phyloP scores from a whole-genome alignment of 2,888 invertebrate species.

The Marronus borbonicus region DNA sequence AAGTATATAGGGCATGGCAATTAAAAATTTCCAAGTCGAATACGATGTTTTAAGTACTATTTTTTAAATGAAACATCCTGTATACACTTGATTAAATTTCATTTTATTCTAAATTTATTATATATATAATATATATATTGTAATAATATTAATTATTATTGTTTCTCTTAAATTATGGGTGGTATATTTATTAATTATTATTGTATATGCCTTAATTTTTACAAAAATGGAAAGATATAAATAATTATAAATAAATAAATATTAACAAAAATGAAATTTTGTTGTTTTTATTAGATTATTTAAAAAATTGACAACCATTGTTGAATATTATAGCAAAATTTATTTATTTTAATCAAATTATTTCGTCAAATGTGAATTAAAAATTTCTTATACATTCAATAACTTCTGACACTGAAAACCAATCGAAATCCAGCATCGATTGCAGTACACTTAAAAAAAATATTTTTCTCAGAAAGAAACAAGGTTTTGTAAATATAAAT shows the following conservation, averaged over 20 bases:
- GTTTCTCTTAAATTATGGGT: constrained; percentile 7
- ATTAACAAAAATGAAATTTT: not conserved
- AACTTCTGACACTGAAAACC: too few species aligned
- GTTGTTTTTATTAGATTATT: not conserved
- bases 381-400: too few species aligned
- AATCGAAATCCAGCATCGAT: too few species aligned
- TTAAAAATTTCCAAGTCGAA: too few species aligned
- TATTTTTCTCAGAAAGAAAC: not conserved
- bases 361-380: too few species aligned
- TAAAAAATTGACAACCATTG: too few species aligned
- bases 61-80: too few species aligned
- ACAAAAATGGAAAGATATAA: constrained; percentile 18
- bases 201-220: constrained; percentile 22
- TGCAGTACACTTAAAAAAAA: too few species aligned
- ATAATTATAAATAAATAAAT: constrained; percentile 1
- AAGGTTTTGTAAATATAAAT: not conserved
- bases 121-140: not conserved
- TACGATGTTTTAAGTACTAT: too few species aligned
- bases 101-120: not conserved
- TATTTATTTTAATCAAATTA: too few species aligned
- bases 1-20: not conserved
- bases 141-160: not conserved
- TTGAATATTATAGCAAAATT: too few species aligned
- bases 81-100: not conserved
- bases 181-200: constrained; percentile 11